phyloP scores from a whole-genome alignment of 2,113 vertebrate genomes.

The Cyrtonyx montezumae region DNA sequence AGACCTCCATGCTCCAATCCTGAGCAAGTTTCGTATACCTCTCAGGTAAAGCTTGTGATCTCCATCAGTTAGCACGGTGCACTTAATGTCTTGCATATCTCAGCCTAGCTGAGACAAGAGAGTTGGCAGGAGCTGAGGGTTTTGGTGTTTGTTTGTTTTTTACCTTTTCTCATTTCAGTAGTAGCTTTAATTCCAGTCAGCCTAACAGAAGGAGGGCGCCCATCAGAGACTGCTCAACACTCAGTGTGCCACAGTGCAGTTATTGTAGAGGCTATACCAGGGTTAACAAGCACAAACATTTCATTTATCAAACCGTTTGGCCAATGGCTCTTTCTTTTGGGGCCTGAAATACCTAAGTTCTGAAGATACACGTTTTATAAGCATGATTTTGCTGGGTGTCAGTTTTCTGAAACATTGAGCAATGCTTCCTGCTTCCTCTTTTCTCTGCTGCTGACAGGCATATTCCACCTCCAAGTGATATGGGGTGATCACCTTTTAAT shows the following conservation, averaged over 20 bases:
- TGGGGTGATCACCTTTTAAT: background rate
- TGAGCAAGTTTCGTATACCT: background rate
- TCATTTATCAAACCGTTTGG: background rate
- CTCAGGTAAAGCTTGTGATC: background rate
- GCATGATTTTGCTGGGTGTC: background rate
- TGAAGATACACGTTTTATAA: background rate
- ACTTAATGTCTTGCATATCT: background rate
- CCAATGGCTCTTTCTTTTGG: background rate
- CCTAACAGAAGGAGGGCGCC: background rate
- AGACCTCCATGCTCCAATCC: background rate
- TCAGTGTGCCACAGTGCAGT: fast-evolving
- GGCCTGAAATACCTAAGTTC: background rate
- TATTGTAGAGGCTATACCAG: background rate
- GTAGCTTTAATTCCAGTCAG: background rate
- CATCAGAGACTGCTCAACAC: background rate
- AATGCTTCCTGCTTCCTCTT: background rate
- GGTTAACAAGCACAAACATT: background rate
- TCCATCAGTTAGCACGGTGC: background rate
- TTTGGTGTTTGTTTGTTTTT: background rate
- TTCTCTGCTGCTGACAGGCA: background rate
- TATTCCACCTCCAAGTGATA: background rate
- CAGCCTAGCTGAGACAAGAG: background rate
- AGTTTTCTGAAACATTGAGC: background rate
- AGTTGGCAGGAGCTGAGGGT: background rate
- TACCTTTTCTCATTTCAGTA: background rate